These are phyloP conservation scores for Sakesphorus luctuosus DNA, from an alignment of 2,113 vertebrate genomes.

Conservation along the genomic window DNA sequence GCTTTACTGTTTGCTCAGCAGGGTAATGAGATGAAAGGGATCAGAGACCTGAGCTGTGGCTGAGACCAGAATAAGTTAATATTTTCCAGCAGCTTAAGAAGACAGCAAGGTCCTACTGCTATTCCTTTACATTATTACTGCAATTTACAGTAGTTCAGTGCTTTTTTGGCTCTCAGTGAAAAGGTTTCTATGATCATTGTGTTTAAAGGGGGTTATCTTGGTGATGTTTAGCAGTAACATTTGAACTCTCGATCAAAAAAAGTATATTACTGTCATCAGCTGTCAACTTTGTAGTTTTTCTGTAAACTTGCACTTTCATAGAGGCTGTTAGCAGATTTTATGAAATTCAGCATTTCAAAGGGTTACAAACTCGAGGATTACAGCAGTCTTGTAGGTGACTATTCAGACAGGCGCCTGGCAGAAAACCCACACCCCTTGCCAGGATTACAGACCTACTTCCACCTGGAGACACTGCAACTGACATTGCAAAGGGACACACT, in stretches of 20 bases:
- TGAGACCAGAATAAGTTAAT: not conserved
- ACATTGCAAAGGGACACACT: not conserved
- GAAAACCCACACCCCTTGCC: not conserved
- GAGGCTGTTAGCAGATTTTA: not conserved
- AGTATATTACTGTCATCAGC: not conserved
- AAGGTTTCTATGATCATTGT: not conserved
- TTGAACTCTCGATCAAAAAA: not conserved
- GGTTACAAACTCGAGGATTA: not conserved
- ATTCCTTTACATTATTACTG: not conserved
- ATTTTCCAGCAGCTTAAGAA: not conserved
- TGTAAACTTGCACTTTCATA: not conserved
- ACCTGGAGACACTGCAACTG: not conserved
- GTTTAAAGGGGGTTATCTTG: not conserved
- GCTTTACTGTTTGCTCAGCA: not conserved
- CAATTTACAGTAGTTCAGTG: not conserved
- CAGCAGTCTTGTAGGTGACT: not conserved
- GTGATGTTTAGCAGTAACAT: not conserved
- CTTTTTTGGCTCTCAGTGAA: not conserved
- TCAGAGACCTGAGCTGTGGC: not conserved
- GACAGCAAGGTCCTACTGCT: not conserved
- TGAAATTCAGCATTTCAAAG: not conserved
- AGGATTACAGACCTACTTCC: not conserved
- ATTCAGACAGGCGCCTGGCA: not conserved
- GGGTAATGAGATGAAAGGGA: constrained; percentile 7
- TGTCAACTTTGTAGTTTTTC: not conserved